A percentile compares a stretch with the other conserved stretches of the same genome.
Conservation (phyloP, 2,888 invertebrate species). For the Athetis lepigone region DNA sequence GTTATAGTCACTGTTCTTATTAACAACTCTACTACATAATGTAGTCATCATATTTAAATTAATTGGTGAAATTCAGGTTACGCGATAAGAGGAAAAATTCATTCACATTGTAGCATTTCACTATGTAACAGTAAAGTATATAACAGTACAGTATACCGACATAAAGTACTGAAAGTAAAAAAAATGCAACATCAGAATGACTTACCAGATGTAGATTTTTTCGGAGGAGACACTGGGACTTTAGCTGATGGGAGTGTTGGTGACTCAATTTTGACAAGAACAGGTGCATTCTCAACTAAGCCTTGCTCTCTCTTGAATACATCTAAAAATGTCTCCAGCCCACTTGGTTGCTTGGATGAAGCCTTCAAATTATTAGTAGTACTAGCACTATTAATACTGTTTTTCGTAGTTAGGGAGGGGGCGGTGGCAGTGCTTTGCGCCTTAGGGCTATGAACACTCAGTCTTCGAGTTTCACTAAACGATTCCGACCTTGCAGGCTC, state of each 20-base stretch:
- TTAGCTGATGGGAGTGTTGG: conserved; percentile 63
- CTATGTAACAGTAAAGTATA: no score
- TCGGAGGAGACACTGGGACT: conserved; percentile 73
- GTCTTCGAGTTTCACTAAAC: conserved; percentile 68
- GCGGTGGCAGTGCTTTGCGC: conserved; percentile 66
- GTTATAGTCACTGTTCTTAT: no score
- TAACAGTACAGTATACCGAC: no score
- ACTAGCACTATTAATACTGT: conserved; percentile 82
- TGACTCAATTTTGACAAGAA: conserved; percentile 77
- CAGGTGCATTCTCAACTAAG: conserved; percentile 69
- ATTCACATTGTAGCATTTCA: no score
- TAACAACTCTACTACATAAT: no score
- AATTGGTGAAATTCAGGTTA: no score
- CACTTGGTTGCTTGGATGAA: conserved; percentile 66
- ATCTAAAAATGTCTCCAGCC: conserved; percentile 85
- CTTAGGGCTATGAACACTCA: conserved; percentile 77
- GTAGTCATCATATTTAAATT: no score
- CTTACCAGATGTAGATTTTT: conserved; percentile 78
- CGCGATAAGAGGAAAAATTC: no score
- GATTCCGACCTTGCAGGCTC: conserved; percentile 70
- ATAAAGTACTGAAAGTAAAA: no score
- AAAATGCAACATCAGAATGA: not conserved
- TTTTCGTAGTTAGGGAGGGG: conserved; percentile 72
- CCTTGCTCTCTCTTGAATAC: conserved; percentile 88
- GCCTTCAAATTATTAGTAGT: conserved; percentile 74